Percentiles rank a stretch among this genome's conserved stretches.
phyloP scores from a whole-genome alignment of 2,888 invertebrate species.

The Eupithecia tripunctaria region DNA sequence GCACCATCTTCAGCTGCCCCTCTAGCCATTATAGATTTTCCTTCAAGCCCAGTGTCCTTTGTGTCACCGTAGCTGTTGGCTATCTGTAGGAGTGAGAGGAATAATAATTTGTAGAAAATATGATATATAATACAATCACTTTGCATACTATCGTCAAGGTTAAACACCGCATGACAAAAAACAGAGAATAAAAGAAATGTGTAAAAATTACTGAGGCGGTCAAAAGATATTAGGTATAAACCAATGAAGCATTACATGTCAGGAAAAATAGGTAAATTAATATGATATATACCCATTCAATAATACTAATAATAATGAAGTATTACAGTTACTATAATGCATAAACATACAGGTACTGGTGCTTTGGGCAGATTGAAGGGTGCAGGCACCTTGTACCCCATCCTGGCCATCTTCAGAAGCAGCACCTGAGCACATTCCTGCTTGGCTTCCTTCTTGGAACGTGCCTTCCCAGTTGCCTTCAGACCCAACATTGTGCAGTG shows the following conservation, averaged over 20 bases:
- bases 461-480: constrained; percentile 3
- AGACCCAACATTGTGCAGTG: constrained; percentile 11
- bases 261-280: too few relatives aligned
- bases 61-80: not conserved
- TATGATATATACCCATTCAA: too few relatives aligned
- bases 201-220: too few relatives aligned
- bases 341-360: not conserved
- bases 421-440: constrained; percentile 15
- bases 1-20: not conserved
- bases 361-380: constrained; percentile 10
- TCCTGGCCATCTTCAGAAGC: constrained; percentile 1
- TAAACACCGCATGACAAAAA: too few relatives aligned
- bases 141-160: too few relatives aligned
- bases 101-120: not conserved
- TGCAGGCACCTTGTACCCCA: constrained; percentile 7
- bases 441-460: constrained; percentile 29
- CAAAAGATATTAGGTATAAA: too few relatives aligned
- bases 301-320: too few relatives aligned
- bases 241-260: too few relatives aligned
- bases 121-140: not conserved
- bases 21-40: not conserved
- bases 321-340: too few relatives aligned
- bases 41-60: not conserved
- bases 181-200: too few relatives aligned
- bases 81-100: not conserved